A percentile compares a stretch with the other conserved stretches of the same genome.
phyloP scores from a whole-genome alignment of 2,888 invertebrate genomes.

The Fissipunctia ypsillon region DNA sequence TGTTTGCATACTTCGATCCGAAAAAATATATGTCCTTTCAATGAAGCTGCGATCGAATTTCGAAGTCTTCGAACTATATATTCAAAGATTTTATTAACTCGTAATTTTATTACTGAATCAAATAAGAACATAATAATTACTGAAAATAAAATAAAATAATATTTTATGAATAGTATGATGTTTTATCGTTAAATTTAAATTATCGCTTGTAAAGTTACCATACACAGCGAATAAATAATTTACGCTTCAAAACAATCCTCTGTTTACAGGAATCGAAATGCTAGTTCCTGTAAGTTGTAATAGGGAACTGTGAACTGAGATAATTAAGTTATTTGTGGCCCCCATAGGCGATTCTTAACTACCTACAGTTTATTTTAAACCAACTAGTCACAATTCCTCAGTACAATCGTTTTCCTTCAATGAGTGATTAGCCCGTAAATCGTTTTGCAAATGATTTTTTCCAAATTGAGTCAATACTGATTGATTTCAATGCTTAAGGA shows the following conservation, averaged over 20 bases:
- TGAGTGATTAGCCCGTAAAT: not conserved
- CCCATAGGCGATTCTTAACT: not conserved
- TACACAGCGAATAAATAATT: constrained; percentile 15
- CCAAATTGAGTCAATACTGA: not conserved
- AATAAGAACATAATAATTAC: constrained; percentile 14
- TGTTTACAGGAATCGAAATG: constrained; percentile 12
- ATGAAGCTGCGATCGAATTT: constrained; percentile 11
- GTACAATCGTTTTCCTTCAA: not conserved
- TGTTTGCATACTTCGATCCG: not conserved
- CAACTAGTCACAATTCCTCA: not conserved
- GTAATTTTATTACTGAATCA: constrained; percentile 21
- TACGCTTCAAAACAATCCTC: constrained; percentile 21
- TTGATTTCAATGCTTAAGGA: not conserved
- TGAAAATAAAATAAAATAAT: constrained; percentile 5
- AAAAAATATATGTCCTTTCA: not conserved
- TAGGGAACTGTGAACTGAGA: constrained; percentile 16
- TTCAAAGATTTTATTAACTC: constrained; percentile 7
- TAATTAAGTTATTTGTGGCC: constrained; percentile 21
- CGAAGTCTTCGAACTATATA: constrained; percentile 9
- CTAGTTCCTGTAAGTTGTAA: not conserved
- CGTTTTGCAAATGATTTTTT: not conserved
- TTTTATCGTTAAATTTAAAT: constrained; percentile 34
- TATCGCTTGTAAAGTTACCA: constrained; percentile 17
- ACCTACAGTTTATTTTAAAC: constrained; percentile 6
- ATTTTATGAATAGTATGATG: constrained; percentile 36